These are phyloP conservation scores for Plebejus melissa DNA, from an alignment of 2,888 invertebrate genomes.

Conservation along the genomic window DNA sequence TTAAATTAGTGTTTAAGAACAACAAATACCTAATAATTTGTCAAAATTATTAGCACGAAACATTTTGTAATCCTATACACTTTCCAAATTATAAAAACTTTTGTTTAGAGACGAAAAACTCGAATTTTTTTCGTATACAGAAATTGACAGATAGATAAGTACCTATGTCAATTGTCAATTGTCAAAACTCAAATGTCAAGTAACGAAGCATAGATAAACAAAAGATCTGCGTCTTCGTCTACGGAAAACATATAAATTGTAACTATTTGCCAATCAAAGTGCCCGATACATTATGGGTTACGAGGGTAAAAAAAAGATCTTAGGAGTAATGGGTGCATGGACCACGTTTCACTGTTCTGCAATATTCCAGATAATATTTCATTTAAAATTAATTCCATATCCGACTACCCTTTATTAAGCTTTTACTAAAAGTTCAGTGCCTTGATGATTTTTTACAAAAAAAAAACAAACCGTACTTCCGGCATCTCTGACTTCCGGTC, in stretches of 20 bases:
- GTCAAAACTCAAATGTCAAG: constrained; percentile 44
- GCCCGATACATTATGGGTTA: background rate
- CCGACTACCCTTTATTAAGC: background rate
- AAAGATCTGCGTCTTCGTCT: background rate
- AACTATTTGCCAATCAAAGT: background rate
- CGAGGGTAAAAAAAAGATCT: background rate
- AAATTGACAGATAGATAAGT: constrained; percentile 74
- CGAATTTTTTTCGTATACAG: constrained; percentile 59
- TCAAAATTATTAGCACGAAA: constrained; percentile 82
- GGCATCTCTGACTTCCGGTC: background rate
- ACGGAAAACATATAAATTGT: background rate
- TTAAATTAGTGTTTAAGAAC: constrained; percentile 27
- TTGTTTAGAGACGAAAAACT: constrained; percentile 68
- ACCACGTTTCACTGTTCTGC: background rate
- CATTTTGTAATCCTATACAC: constrained; percentile 66
- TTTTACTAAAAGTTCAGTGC: background rate
- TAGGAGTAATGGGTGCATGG: too few species aligned
- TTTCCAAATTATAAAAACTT: constrained; percentile 45
- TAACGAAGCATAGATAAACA: background rate
- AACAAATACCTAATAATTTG: constrained; percentile 81
- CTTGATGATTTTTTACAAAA: background rate
- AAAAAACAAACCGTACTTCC: background rate
- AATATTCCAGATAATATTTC: too few species aligned
- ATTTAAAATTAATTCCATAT: background rate
- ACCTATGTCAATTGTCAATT: constrained; percentile 46